Evolutionary conservation across 2,797 vertebrate species (phyloP), one percentile per base, ranked within the genome.

Genomic region (Uromys caudimaculatus): DNA sequence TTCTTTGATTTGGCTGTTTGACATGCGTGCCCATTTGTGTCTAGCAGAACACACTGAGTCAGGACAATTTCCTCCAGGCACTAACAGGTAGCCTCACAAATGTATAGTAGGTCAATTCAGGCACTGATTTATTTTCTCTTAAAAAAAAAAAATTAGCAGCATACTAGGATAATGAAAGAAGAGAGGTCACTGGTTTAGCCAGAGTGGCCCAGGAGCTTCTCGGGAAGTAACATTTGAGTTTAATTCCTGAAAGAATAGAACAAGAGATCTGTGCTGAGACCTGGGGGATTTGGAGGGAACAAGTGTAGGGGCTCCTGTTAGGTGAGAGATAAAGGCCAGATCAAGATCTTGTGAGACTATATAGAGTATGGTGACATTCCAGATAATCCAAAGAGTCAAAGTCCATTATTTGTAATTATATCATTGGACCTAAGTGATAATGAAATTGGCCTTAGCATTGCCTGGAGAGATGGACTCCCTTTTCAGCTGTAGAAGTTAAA

Each of bases 161-260:
- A 3, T 64, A 84, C 58, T 8, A 93, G 32, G 60, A 52, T 16
- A 47, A 24, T 54, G 4, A 50, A 19, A 0, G 4, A 60, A 44
- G 19, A 64, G 23, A 17, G 21, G 4, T 11, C 19, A 5, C 17
- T 50, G 2, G 29, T 62, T 91, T 60, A 69, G 84, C 13, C 19
- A 81, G 38, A 6, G 16, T 41, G 21, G 60, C 12, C 13, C 93
- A 64, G 32, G 44, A 89, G 35, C 21, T 50, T 38, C 62, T 71
- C 52, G 6, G 75, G 56, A 91, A 83, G 58, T 64, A 41, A 13
- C 21, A n/a, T 77, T 5, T 91, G 86, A 94, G 24, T 38, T 56
- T 38, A 94, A 96, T 47, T 97, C 41, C 27, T 94, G 23, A 93
- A 84, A 89, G 27, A 89, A 73, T 0, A 84, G 23, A 58, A 71